phyloP scores from a whole-genome alignment of 2,797 vertebrate genomes.

The Hemibagrus guttatus region DNA sequence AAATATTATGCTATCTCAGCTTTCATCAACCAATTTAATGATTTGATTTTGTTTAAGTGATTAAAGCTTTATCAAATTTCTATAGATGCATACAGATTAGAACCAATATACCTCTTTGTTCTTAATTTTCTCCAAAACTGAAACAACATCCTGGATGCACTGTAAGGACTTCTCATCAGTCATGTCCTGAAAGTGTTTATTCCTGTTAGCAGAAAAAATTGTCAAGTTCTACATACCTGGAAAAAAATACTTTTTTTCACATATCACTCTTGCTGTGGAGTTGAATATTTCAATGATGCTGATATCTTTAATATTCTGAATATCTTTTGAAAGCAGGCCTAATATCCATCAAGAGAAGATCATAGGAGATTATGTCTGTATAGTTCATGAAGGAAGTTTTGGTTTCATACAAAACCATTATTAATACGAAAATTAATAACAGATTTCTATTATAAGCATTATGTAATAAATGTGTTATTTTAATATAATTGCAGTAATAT shows the following conservation, averaged over 20 bases:
- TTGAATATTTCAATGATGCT: neutral
- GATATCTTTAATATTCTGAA: too few species aligned
- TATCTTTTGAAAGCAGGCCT: too few species aligned
- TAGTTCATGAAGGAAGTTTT: neutral
- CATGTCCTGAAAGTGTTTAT: slow-evolving; percentile 52
- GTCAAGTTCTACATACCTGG: neutral
- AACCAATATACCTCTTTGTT: slow-evolving; percentile 64
- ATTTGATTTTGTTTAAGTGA: neutral
- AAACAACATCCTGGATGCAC: slow-evolving; percentile 59
- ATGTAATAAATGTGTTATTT: neutral
- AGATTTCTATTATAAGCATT: neutral
- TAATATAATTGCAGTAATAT: neutral
- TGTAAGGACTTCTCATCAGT: slow-evolving; percentile 51
- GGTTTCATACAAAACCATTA: neutral
- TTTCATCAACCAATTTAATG: neutral
- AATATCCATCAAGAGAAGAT: neutral
- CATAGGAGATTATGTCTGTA: neutral
- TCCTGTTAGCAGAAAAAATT: slow-evolving; percentile 50
- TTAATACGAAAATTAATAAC: neutral
- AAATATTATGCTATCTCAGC: neutral
- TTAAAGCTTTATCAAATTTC: neutral
- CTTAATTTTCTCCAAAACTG: slow-evolving; percentile 67
- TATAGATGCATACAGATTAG: neutral
- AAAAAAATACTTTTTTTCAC: neutral
- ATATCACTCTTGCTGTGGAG: neutral